Percentiles rank a stretch among this genome's conserved stretches.
These are phyloP conservation scores for Tapirus terrestris DNA, from an alignment of 2,113 vertebrate genomes.

Conservation along the genomic window DNA sequence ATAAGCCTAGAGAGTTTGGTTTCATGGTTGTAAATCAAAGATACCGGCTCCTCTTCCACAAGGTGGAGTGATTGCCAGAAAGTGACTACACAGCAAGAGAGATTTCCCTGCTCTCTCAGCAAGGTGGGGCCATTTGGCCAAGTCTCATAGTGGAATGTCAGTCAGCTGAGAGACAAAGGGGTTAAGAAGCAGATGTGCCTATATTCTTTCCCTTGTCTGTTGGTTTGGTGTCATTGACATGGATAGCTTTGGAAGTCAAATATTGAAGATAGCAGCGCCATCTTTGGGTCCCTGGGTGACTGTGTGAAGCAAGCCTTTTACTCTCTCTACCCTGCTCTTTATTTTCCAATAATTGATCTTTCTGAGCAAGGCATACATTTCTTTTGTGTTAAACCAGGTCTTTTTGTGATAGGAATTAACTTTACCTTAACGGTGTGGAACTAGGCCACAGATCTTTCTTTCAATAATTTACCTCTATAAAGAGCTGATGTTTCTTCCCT, in stretches of 20 bases:
- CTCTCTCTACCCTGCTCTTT: background rate
- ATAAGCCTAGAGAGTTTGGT: background rate
- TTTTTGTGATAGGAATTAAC: background rate
- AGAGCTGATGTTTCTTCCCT: background rate
- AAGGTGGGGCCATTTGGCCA: background rate
- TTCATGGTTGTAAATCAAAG: background rate
- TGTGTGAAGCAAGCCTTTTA: background rate
- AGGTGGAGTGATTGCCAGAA: background rate
- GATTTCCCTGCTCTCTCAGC: background rate
- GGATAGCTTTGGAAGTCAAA: background rate
- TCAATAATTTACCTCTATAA: background rate
- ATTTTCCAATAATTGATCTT: background rate
- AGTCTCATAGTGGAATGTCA: background rate
- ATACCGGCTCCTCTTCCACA: background rate
- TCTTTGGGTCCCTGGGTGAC: background rate
- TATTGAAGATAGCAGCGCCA: background rate
- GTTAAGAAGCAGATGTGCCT: background rate
- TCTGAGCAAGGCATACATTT: background rate
- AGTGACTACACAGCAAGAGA: background rate
- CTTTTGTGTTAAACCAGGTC: background rate
- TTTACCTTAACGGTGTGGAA: background rate
- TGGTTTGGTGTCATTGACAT: background rate
- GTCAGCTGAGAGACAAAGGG: background rate
- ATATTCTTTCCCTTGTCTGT: accelerated
- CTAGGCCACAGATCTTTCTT: background rate